These are phyloP conservation scores for Drosophila koepferae DNA, from an alignment of 2,888 invertebrate genomes.

Conservation along the genomic window DNA sequence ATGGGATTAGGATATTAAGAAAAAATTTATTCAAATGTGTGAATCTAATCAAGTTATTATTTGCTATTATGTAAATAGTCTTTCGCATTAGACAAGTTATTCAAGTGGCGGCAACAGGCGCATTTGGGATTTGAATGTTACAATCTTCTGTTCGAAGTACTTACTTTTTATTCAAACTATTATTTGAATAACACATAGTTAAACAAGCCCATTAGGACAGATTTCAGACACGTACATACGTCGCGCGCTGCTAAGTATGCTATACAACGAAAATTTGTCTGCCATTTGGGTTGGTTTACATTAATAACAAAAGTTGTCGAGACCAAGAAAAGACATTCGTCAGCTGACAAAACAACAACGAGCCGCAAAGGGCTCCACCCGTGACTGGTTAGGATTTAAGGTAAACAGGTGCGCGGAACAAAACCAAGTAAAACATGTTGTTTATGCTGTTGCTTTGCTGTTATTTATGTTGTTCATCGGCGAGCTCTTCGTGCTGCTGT, in stretches of 20 bases:
- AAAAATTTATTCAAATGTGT: neutral
- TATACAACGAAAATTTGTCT: slow-evolving; percentile 5
- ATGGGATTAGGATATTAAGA: neutral
- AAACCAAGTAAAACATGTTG: slow-evolving; percentile 40
- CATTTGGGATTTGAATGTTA: no score
- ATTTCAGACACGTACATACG: neutral
- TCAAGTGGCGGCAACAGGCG: neutral
- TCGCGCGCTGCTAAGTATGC: slow-evolving; percentile 32
- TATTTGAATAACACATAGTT: neutral
- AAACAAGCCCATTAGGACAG: neutral
- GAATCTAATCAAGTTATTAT: neutral
- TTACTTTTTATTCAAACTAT: neutral
- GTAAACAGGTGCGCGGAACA: slow-evolving; percentile 35
- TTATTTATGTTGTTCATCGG: slow-evolving; percentile 45
- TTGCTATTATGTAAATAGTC: slow-evolving; percentile 12
- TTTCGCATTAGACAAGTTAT: neutral
- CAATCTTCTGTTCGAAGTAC: neutral
- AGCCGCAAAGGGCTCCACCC: slow-evolving; percentile 34
- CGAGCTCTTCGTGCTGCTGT: slow-evolving; percentile 16
- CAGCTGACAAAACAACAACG: slow-evolving; percentile 44
- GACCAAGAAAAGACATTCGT: slow-evolving; percentile 63
- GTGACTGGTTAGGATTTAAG: slow-evolving; percentile 31
- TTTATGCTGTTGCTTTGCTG: slow-evolving; percentile 24
- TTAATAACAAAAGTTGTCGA: slow-evolving; percentile 31
- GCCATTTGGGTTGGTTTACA: slow-evolving; percentile 38